A percentile compares a stretch with the other conserved stretches of the same genome.
These are phyloP conservation scores for Epistrophe eligans DNA, from an alignment of 2,888 invertebrate species.

Conservation along the genomic window DNA sequence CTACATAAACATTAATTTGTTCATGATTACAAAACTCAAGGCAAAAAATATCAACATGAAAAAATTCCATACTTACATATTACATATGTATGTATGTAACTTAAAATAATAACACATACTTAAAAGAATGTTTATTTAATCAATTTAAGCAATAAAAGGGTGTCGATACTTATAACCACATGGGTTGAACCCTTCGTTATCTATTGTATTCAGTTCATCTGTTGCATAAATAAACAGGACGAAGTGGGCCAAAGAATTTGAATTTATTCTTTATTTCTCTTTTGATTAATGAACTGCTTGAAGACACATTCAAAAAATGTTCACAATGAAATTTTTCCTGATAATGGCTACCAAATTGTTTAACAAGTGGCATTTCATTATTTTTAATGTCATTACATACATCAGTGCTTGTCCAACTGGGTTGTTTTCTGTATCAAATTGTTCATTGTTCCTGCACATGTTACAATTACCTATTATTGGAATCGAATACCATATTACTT, in stretches of 20 bases:
- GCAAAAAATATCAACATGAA: too few relatives aligned
- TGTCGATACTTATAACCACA: neutral
- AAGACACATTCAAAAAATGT: neutral
- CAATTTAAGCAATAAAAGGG: neutral
- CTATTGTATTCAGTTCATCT: too few relatives aligned
- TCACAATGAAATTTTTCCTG: neutral
- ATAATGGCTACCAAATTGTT: neutral
- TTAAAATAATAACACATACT: too few relatives aligned
- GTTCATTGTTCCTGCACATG: conserved; percentile 5
- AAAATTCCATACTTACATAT: too few relatives aligned
- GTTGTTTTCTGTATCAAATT: neutral
- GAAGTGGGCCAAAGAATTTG: neutral
- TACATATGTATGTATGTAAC: too few relatives aligned
- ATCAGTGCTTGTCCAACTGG: neutral
- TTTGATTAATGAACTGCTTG: neutral
- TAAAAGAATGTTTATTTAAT: too few relatives aligned
- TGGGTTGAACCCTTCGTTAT: neutral
- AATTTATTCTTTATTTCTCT: neutral
- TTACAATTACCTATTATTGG: neutral
- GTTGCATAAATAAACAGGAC: neutral
- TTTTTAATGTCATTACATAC: neutral
- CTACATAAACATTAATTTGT: too few relatives aligned
- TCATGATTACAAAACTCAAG: too few relatives aligned
- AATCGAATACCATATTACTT: too few relatives aligned
- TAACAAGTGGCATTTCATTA: conserved; percentile 1